Conservation (phyloP, 1,140 invertebrate genomes). For the Orius insidiosus region DNA sequence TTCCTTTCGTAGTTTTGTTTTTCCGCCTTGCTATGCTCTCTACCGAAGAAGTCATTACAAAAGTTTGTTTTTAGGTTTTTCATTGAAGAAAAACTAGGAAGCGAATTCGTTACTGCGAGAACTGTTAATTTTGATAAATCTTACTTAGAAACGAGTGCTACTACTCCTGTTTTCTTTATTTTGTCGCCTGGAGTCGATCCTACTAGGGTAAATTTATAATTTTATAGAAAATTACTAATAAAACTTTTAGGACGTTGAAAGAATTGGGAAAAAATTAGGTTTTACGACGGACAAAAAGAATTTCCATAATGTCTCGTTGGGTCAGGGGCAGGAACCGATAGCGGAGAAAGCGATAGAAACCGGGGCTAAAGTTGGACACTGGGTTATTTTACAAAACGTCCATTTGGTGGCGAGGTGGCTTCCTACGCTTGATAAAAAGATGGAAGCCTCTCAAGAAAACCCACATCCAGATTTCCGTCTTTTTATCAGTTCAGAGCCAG, state of each 20-base stretch:
- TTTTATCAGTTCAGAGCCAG: constrained; percentile 54
- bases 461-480: constrained; percentile 53
- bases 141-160: constrained; percentile 65
- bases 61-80: constrained; percentile 38
- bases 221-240: not conserved
- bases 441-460: constrained; percentile 56
- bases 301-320: constrained; percentile 85
- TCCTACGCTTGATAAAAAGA: constrained; percentile 71
- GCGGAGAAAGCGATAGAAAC: constrained; percentile 72
- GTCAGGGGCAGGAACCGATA: constrained; percentile 85
- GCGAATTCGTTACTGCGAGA: constrained; percentile 61
- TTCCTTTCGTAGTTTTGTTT: no score
- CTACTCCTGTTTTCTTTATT: constrained; percentile 86
- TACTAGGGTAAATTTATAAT: constrained; percentile 39
- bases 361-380: constrained; percentile 64
- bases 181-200: constrained; percentile 89
- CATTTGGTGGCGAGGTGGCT: constrained; percentile 85
- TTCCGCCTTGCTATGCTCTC: no score
- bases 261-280: constrained; percentile 54
- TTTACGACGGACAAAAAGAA: constrained; percentile 64
- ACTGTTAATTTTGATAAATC: constrained; percentile 67
- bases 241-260: constrained; percentile 50
- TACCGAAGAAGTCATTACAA: no score
- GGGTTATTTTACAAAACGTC: constrained; percentile 87
- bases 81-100: constrained; percentile 72